Conservation (phyloP, 2,888 invertebrate species). For the Diarsia brunnea region DNA sequence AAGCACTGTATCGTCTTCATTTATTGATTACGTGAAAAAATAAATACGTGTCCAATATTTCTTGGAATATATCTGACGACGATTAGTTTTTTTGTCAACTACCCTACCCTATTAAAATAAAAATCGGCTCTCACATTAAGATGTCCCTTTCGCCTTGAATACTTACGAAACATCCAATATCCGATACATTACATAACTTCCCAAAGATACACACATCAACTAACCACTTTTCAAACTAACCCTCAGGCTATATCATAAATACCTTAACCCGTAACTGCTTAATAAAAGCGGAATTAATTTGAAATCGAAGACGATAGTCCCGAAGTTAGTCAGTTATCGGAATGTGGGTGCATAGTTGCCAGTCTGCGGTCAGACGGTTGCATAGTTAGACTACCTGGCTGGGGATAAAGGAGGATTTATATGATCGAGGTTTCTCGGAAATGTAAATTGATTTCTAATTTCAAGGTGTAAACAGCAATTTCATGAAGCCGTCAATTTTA, state of each 20-base stretch:
- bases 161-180: background rate
- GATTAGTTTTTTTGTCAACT: too few species aligned
- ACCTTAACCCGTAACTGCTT: constrained; percentile 51
- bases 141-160: background rate
- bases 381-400: constrained; percentile 66
- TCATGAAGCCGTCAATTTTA: too few species aligned
- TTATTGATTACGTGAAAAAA: too few species aligned
- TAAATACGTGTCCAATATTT: too few species aligned
- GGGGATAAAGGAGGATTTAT: constrained; percentile 24
- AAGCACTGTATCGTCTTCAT: too few species aligned
- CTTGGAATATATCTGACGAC: too few species aligned
- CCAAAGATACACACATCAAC: constrained; percentile 22
- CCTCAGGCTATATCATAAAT: constrained; percentile 41
- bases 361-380: constrained; percentile 66
- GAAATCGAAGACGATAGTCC: constrained; percentile 58
- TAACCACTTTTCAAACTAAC: constrained; percentile 19
- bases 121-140: background rate
- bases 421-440: background rate
- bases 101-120: too few species aligned
- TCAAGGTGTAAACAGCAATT: too few species aligned
- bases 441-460: constrained; percentile 1
- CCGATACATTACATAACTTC: constrained; percentile 4
- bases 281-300: constrained; percentile 63
- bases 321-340: constrained; percentile 59
- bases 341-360: constrained; percentile 69